Conservation (phyloP, 2,113 vertebrate genomes). For the Tympanuchus pallidicinctus region DNA sequence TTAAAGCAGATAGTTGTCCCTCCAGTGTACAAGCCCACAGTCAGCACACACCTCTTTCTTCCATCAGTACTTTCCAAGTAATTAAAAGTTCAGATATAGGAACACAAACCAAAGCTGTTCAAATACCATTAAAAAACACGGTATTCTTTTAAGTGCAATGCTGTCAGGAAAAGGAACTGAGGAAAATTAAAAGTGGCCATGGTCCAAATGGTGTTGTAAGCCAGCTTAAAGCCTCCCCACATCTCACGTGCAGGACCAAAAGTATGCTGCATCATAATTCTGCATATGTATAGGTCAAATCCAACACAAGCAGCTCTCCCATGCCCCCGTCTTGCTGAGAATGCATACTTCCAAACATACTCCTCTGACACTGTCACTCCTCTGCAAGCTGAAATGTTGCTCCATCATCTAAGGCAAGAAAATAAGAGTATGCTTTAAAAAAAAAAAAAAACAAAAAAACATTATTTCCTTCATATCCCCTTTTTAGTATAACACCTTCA, state of each 20-base stretch:
- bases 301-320: neutral
- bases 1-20: neutral
- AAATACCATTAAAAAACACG: neutral
- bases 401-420: neutral
- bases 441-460: neutral
- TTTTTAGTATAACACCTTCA: neutral
- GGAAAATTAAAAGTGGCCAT: rapidly evolving
- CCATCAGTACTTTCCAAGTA: neutral
- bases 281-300: neutral
- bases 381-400: neutral
- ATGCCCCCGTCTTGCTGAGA: neutral
- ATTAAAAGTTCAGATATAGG: neutral
- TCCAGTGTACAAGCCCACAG: neutral
- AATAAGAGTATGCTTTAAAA: neutral
- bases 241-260: neutral
- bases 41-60: neutral
- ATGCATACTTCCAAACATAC: neutral
- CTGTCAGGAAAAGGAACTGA: neutral
- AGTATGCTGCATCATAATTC: neutral
- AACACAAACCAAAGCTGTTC: neutral
- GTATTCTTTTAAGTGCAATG: neutral
- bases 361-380: neutral
- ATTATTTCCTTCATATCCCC: neutral
- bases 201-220: neutral
- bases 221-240: neutral